Percentiles rank a stretch among this genome's conserved stretches.
Evolutionary conservation across 2,888 invertebrate genomes (phyloP).

Genomic region (Lasioglossum pauxillum): DNA sequence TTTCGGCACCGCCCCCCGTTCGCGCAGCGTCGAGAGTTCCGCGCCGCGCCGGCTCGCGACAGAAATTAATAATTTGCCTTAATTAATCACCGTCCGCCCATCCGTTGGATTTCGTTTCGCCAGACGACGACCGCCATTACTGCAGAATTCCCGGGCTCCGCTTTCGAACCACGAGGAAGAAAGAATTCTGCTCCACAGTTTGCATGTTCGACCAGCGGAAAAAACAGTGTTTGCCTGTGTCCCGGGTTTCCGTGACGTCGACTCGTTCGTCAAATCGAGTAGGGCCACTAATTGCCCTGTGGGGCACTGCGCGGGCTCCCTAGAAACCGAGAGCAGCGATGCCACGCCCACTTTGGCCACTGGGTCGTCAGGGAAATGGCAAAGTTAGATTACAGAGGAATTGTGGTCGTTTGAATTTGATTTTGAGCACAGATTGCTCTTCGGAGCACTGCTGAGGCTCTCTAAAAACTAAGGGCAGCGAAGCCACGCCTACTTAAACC

Average conservation of each 20-base stretch:
- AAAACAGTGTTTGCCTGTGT: not conserved
- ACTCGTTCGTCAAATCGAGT: not conserved
- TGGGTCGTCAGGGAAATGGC: not conserved
- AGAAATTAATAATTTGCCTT: constrained; percentile 34
- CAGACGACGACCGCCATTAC: not conserved
- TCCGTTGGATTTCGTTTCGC: not conserved
- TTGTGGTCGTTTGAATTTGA: not conserved
- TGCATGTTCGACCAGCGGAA: not conserved
- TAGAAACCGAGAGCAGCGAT: not conserved
- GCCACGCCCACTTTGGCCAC: not conserved
- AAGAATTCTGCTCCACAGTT: not conserved
- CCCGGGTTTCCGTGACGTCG: not conserved
- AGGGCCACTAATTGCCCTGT: not conserved
- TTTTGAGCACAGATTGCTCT: not conserved
- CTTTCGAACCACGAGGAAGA: not conserved
- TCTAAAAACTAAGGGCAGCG: not conserved
- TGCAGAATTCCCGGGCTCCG: not conserved
- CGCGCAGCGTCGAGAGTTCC: not conserved
- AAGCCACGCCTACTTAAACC: not conserved
- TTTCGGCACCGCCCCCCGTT: not conserved
- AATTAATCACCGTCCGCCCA: constrained; percentile 15
- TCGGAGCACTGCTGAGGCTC: not conserved
- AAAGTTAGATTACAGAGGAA: not conserved
- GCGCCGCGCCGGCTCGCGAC: not conserved
- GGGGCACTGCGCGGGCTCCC: not conserved